Conservation (phyloP, 2,113 vertebrate species). For the Aramus guarauna region DNA sequence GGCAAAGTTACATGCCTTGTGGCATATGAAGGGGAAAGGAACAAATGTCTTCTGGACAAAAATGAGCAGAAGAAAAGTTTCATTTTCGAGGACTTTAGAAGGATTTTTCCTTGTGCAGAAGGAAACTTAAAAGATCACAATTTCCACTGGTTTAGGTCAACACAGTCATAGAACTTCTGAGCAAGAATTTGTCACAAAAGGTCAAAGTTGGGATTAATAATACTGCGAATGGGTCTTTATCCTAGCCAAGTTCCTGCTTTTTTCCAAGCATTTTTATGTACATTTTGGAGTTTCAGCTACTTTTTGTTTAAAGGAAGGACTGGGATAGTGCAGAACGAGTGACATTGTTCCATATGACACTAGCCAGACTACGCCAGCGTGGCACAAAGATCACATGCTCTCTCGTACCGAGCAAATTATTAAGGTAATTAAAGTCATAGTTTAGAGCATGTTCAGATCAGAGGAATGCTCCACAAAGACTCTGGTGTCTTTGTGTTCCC, state of each 20-base stretch:
- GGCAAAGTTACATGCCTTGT: background rate
- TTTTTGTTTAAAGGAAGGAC: background rate
- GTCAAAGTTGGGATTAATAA: background rate
- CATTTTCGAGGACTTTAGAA: background rate
- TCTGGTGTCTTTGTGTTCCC: background rate
- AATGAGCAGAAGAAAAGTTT: background rate
- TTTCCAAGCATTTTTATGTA: background rate
- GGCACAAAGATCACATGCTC: background rate
- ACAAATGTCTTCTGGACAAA: background rate
- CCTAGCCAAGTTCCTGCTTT: background rate
- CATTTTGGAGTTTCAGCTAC: background rate
- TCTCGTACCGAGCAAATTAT: background rate
- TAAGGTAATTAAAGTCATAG: background rate
- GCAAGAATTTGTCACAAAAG: background rate
- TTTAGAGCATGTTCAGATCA: background rate
- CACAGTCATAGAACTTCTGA: background rate
- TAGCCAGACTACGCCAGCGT: accelerated
- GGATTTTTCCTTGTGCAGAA: background rate
- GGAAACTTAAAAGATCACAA: background rate
- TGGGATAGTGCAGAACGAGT: accelerated
- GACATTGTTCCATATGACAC: background rate
- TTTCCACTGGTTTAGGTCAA: background rate
- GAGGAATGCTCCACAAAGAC: background rate
- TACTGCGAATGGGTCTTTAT: background rate
- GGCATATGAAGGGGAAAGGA: background rate